phyloP scores from a whole-genome alignment of 2,113 vertebrate species.

The Stictonetta naevosa region DNA sequence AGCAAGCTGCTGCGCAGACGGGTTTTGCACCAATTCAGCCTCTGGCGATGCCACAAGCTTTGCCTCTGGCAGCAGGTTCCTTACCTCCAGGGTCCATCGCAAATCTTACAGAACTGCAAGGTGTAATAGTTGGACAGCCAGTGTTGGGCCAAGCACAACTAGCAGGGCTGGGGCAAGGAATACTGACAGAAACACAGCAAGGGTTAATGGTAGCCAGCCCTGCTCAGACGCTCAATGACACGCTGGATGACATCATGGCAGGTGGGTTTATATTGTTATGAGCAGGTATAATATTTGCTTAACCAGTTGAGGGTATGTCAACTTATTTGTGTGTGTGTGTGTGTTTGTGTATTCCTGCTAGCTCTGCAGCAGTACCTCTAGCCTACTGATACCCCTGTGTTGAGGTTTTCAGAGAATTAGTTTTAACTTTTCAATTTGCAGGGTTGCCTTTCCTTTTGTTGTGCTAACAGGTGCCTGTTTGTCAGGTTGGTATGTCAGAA shows the following conservation, averaged over 20 bases:
- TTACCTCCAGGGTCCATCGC: slow-evolving; percentile 87
- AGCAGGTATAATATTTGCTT: slow-evolving; percentile 81
- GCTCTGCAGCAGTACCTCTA: neutral
- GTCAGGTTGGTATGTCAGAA: slow-evolving; percentile 24
- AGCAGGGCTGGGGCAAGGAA: slow-evolving; percentile 91
- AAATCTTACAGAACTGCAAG: slow-evolving; percentile 95
- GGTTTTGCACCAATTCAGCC: slow-evolving; percentile 96
- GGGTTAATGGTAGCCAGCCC: slow-evolving; percentile 95
- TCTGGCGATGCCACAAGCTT: slow-evolving; percentile 86
- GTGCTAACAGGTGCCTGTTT: neutral
- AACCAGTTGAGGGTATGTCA: slow-evolving; percentile 73
- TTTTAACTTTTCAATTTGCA: slow-evolving; percentile 2
- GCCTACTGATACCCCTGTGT: neutral
- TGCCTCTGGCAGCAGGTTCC: slow-evolving; percentile 83
- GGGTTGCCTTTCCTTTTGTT: neutral
- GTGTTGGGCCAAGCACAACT: slow-evolving; percentile 87
- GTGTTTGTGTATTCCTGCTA: slow-evolving; percentile 21
- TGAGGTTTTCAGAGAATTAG: neutral
- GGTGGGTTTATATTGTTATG: slow-evolving; percentile 84
- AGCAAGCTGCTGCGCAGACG: slow-evolving; percentile 84
- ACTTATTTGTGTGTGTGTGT: slow-evolving; percentile 40
- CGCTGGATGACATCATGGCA: slow-evolving; percentile 99
- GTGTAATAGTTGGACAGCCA: slow-evolving; percentile 95
- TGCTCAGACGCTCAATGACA: slow-evolving; percentile 97
- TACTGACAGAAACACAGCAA: slow-evolving; percentile 93